phyloP scores from a whole-genome alignment of 1,140 invertebrate species.

The Dufourea novaeangliae region DNA sequence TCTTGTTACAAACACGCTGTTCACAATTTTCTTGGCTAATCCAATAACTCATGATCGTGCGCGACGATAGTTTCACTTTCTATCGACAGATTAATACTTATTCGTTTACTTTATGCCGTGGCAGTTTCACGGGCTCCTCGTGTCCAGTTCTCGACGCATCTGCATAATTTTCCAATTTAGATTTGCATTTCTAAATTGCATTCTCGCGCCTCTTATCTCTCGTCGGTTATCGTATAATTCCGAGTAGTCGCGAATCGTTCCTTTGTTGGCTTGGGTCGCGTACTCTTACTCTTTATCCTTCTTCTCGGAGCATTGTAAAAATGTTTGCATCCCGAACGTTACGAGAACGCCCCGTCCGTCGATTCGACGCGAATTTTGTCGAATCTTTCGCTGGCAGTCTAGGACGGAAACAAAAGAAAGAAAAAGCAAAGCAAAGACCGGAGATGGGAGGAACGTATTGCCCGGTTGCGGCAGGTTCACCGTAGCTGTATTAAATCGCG shows the following conservation, averaged over 20 bases:
- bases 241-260: not conserved
- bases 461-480: constrained; percentile 6
- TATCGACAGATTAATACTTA: constrained; percentile 36
- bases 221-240: constrained; percentile 32
- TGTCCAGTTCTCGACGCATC: not conserved
- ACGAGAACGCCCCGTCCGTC: not conserved
- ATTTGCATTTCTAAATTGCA: constrained; percentile 50
- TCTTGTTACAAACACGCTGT: constrained; percentile 21
- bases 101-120: not conserved
- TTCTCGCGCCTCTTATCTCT: constrained; percentile 11
- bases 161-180: constrained; percentile 50
- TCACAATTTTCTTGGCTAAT: constrained; percentile 31
- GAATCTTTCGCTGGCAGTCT: too few relatives aligned
- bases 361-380: not conserved
- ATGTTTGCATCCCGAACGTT: too few relatives aligned
- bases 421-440: not conserved
- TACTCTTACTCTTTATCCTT: not conserved
- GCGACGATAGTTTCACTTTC: constrained; percentile 42
- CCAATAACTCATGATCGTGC: constrained; percentile 21
- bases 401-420: too few relatives aligned
- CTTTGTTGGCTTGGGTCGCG: not conserved
- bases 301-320: too few relatives aligned
- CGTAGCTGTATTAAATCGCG: constrained; percentile 63
- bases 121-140: not conserved
- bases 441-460: constrained; percentile 14